phyloP scores from a whole-genome alignment of 1,140 invertebrate genomes.

The Pentalonia nigronervosa region DNA sequence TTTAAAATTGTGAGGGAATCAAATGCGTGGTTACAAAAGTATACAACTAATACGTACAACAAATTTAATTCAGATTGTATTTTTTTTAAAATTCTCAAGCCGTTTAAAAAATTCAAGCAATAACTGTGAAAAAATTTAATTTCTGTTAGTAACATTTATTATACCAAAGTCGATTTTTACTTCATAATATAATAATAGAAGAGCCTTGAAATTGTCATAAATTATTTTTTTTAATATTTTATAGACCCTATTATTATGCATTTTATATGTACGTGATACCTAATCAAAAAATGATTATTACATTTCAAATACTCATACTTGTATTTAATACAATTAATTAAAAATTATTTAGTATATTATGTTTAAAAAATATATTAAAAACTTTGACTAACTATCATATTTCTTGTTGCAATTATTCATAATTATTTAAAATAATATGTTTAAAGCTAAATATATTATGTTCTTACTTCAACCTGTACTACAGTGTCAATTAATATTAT shows the following conservation, averaged over 20 bases:
- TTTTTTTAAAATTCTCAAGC: neutral
- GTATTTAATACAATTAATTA: too few relatives aligned
- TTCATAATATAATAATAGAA: neutral
- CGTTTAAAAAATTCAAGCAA: neutral
- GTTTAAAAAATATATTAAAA: too few relatives aligned
- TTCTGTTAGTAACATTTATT: neutral
- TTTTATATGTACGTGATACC: neutral
- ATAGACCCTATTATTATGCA: neutral
- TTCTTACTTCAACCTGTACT: neutral
- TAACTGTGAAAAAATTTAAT: neutral
- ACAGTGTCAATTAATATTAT: neutral
- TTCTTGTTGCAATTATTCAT: too few relatives aligned
- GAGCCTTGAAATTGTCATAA: neutral
- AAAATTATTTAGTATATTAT: too few relatives aligned
- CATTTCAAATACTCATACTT: too few relatives aligned
- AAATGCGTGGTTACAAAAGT: neutral
- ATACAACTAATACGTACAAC: too few relatives aligned
- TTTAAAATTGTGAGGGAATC: neutral
- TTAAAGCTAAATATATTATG: too few relatives aligned
- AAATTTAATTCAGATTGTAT: neutral
- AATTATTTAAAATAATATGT: too few relatives aligned
- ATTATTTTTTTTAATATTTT: neutral
- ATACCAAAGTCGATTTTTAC: neutral
- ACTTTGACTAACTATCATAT: too few relatives aligned
- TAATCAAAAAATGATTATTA: neutral